Base-by-base conservation (phyloP, 1,140 invertebrate species). In the Procambarus virginalis region DNA sequence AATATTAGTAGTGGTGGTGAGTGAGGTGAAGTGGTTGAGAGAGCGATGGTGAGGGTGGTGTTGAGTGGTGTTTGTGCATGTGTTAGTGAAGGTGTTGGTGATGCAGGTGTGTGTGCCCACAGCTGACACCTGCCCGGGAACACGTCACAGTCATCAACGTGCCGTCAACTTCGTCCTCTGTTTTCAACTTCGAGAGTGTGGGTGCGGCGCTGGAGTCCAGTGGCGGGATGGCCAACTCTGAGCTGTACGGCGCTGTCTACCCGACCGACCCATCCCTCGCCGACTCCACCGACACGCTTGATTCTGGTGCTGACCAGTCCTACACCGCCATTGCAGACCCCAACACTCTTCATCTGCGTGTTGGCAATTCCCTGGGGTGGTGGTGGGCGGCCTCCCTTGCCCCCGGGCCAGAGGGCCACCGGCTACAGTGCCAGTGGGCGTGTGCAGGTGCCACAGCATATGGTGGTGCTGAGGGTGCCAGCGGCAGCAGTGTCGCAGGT, bases 121-220 rank as follows among this genome's bases (percentile, higher is more conserved):
- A 84, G 84, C 46, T 49, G 48, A 58, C 49, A n/a, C 60, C 86
- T 5, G 83, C 80, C 4, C 45, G 85, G 14, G 91, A 89, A 46
- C 91, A 92, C 83, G 92, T 92, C 58, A 92, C 91, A 3, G 92
- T 92, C 17, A 92, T 92, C 73, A 92, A 68, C 75, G 92, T 92
- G 1, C 81, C 91, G 0, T 88, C 84, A 3, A 82, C 80, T 2
- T 20, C 84, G 0, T 73, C 84, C 6, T 79, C 89, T 51, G 89
- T 92, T 6, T 92, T 92, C 89, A 91, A 58, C 81, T 92, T 92
- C 49, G 91, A 92, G n/a, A 88, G 70, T 12, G 88, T 92, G 0
- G 89, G 89, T 0, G 91, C 89, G 10, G 91, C 84, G 2, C 49
- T 92, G 82, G 91, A 92, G 81, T 91, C 89, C 64, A 92, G 91